Conservation (phyloP, 2,797 vertebrate species). For the Botia almorhae region DNA sequence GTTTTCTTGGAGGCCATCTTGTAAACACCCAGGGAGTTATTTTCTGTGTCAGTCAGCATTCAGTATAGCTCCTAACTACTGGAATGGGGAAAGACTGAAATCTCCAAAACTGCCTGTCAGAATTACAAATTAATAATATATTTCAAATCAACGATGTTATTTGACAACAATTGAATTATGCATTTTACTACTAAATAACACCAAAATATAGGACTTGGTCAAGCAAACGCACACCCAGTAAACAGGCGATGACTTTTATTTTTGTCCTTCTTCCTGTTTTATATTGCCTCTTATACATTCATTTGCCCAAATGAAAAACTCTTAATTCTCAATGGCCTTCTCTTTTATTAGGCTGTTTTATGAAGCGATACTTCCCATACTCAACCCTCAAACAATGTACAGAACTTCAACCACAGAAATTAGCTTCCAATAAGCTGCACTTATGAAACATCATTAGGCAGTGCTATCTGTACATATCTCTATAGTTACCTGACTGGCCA, state of each 20-base stretch:
- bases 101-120: too few relatives aligned
- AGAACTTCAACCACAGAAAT: slow-evolving; percentile 20
- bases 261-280: too few relatives aligned
- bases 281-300: too few relatives aligned
- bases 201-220: too few relatives aligned
- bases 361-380: slow-evolving; percentile 16
- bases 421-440: slow-evolving; percentile 39
- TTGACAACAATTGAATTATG: too few relatives aligned
- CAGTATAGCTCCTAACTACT: background rate
- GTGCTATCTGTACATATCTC: slow-evolving; percentile 26
- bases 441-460: slow-evolving; percentile 54
- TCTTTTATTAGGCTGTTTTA: slow-evolving; percentile 31
- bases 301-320: background rate
- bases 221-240: too few relatives aligned
- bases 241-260: too few relatives aligned
- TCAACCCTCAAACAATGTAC: background rate
- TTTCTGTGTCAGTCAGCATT: background rate
- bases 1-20: background rate
- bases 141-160: too few relatives aligned
- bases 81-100: too few relatives aligned
- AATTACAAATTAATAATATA: too few relatives aligned
- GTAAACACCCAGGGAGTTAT: background rate
- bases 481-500: background rate
- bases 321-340: slow-evolving; percentile 5
- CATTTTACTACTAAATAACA: too few relatives aligned